These are phyloP conservation scores for Morelia viridis DNA, from an alignment of 2,797 vertebrate species.

Conservation along the genomic window DNA sequence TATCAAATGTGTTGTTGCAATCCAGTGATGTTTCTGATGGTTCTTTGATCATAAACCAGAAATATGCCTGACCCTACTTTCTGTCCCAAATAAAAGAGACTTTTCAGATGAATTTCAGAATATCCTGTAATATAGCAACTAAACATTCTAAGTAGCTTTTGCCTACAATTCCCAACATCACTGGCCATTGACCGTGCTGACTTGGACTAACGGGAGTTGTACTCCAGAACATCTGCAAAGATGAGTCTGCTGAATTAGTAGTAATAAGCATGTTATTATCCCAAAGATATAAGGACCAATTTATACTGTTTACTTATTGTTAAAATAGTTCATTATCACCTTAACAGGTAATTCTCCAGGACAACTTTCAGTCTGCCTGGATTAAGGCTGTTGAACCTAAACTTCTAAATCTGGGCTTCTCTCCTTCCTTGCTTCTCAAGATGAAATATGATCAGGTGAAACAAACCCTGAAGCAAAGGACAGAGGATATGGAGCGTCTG, in stretches of 20 bases:
- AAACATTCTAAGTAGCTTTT: background rate
- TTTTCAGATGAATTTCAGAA: background rate
- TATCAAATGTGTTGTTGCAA: background rate
- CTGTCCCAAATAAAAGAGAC: background rate
- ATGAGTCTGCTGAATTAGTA: background rate
- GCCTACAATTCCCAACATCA: background rate
- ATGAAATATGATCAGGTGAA: no score
- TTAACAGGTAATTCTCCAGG: background rate
- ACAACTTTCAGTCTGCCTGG: background rate
- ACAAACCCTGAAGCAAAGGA: no score
- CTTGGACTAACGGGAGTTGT: background rate
- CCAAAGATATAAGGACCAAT: background rate
- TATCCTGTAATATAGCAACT: background rate
- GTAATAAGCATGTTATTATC: background rate
- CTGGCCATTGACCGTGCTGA: background rate
- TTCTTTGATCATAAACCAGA: background rate
- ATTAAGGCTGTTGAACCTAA: no score
- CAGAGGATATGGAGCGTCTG: no score
- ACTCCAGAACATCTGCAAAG: background rate
- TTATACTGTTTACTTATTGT: background rate
- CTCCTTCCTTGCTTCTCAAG: no score
- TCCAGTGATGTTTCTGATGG: background rate
- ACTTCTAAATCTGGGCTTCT: no score
- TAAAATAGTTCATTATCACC: background rate
- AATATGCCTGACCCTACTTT: background rate